A percentile compares a stretch with the other conserved stretches of the same genome.
These are phyloP conservation scores for Nyctalus aviator DNA, from an alignment of 2,797 vertebrate species.

Conservation along the genomic window DNA sequence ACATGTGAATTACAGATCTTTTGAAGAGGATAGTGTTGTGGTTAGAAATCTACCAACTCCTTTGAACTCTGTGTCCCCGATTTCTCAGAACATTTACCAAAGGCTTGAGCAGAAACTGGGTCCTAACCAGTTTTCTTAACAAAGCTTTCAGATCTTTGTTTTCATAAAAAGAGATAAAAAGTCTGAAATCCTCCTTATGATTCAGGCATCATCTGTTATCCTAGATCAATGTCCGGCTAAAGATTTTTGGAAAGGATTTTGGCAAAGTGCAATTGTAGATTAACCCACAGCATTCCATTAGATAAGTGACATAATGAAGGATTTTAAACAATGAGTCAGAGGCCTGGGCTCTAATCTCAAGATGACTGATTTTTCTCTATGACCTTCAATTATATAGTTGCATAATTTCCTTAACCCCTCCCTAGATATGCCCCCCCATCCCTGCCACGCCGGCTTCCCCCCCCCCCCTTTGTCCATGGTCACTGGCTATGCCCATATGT, in stretches of 20 bases:
- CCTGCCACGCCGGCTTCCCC: too few relatives aligned
- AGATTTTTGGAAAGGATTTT: constrained; percentile 72
- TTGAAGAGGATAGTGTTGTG: constrained; percentile 4
- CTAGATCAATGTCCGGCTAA: constrained; percentile 74
- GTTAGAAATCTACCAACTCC: constrained; percentile 58
- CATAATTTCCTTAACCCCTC: too few relatives aligned
- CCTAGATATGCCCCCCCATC: too few relatives aligned
- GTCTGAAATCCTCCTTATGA: constrained; percentile 64
- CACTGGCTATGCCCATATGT: too few relatives aligned
- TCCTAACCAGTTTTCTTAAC: constrained; percentile 66
- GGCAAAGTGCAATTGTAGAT: constrained; percentile 72
- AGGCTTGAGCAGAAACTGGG: constrained; percentile 49
- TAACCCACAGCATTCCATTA: constrained; percentile 68
- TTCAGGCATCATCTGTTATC: constrained; percentile 67
- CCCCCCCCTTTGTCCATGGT: too few relatives aligned
- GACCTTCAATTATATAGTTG: constrained; percentile 68
- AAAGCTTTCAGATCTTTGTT: constrained; percentile 74
- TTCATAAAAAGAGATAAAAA: constrained; percentile 73
- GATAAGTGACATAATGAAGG: constrained; percentile 51
- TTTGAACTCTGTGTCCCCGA: constrained; percentile 29
- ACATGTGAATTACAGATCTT: constrained; percentile 50
- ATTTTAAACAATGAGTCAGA: constrained; percentile 73
- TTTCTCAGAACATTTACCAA: constrained; percentile 77
- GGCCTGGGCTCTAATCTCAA: constrained; percentile 43
- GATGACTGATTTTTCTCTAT: constrained; percentile 71